A percentile compares a stretch with the other conserved stretches of the same genome.
Conservation (phyloP, 2,888 invertebrate genomes). For the Apodemia duryi region DNA sequence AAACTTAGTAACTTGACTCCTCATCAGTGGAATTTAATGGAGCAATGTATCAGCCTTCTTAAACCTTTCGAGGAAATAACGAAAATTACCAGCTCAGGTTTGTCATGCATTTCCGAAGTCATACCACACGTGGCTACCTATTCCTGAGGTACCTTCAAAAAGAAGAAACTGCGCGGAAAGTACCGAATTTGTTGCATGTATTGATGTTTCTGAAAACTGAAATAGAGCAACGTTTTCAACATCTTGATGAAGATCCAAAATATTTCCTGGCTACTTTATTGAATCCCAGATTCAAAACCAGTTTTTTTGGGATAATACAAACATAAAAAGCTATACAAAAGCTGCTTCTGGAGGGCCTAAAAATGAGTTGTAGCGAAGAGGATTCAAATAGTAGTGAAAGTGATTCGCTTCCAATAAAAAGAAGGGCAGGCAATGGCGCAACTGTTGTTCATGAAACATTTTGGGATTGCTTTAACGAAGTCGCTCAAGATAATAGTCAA, state of each 20-base stretch:
- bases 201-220: constrained; percentile 27
- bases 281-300: constrained; percentile 28
- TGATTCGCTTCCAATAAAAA: not conserved
- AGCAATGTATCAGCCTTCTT: constrained; percentile 33
- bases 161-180: constrained; percentile 24
- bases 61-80: constrained; percentile 39
- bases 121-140: constrained; percentile 29
- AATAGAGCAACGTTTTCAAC: constrained; percentile 30
- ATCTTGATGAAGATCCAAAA: constrained; percentile 30
- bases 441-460: not conserved
- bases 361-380: not conserved
- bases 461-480: not conserved
- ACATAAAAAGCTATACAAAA: constrained; percentile 20
- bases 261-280: constrained; percentile 28
- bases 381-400: constrained; percentile 2
- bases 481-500: constrained; percentile 1
- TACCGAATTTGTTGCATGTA: constrained; percentile 18
- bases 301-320: constrained; percentile 23
- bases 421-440: not conserved
- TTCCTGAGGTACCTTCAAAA: constrained; percentile 29
- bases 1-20: constrained; percentile 29
- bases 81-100: constrained; percentile 35
- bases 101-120: constrained; percentile 34
- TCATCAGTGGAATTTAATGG: constrained; percentile 34
- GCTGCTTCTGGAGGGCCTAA: not conserved